Percentiles rank a stretch among this genome's conserved stretches.
phyloP scores from a whole-genome alignment of 2,888 invertebrate species.

The Lycocerus yunnanus region DNA sequence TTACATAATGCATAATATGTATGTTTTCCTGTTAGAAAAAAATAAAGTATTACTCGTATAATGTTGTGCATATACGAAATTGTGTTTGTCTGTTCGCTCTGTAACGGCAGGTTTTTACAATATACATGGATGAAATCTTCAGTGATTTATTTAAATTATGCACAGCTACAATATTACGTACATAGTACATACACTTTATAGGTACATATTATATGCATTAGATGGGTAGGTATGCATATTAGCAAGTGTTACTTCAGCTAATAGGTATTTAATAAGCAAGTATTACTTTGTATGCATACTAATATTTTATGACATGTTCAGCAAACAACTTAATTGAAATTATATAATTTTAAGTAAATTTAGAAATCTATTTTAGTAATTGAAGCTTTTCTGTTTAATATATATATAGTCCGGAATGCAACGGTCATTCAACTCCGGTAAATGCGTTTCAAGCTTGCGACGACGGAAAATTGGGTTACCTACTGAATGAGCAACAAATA shows the following conservation, averaged over 20 bases:
- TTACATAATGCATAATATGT: too few relatives aligned
- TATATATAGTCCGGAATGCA: conserved; percentile 2
- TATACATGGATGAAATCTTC: too few relatives aligned
- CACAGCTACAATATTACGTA: too few relatives aligned
- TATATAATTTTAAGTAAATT: background rate
- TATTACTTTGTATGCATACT: background rate
- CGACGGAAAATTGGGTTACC: conserved; percentile 15
- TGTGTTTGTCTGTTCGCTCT: background rate
- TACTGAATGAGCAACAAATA: background rate
- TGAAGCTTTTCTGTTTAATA: background rate
- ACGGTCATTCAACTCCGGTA: conserved; percentile 23
- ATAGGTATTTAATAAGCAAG: background rate
- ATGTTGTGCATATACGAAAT: background rate
- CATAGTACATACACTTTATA: too few relatives aligned
- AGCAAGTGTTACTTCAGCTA: background rate
- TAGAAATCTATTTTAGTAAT: conserved; percentile 1
- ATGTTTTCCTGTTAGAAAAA: too few relatives aligned
- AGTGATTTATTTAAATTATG: background rate
- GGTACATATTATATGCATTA: background rate
- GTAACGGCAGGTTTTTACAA: background rate
- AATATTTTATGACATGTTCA: background rate
- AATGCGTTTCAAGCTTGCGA: conserved; percentile 19
- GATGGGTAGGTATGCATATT: background rate
- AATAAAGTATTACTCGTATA: too few relatives aligned
- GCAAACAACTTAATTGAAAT: background rate